Percentiles rank a stretch among this genome's conserved stretches.
These are phyloP conservation scores for Cephus sareptanus DNA, from an alignment of 2,888 invertebrate species.

Conservation along the genomic window DNA sequence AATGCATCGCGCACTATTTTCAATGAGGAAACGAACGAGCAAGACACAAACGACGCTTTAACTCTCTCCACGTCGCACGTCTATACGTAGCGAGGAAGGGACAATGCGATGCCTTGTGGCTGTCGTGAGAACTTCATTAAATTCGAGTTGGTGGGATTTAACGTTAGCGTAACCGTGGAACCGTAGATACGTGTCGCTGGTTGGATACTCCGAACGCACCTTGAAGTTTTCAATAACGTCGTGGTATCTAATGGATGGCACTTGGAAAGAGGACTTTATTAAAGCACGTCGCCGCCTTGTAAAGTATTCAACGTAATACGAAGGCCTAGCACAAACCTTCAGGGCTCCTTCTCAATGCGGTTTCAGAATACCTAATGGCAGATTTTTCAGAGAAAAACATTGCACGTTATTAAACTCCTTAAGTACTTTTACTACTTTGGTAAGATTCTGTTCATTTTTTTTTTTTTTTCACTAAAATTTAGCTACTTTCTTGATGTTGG, in stretches of 20 bases:
- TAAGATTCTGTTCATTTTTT: not conserved
- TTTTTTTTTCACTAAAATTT: not conserved
- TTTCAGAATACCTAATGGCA: not conserved
- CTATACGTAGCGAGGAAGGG: not conserved
- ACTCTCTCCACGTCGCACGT: not conserved
- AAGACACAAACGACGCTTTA: not conserved
- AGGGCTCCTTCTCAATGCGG: not conserved
- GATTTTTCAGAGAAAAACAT: not conserved
- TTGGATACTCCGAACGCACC: not conserved
- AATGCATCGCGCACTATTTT: not conserved
- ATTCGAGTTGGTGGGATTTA: not conserved
- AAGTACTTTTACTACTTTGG: not conserved
- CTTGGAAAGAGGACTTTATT: slow-evolving; percentile 3
- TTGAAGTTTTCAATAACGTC: not conserved
- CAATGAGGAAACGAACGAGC: not conserved
- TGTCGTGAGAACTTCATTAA: not conserved
- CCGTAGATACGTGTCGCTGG: not conserved
- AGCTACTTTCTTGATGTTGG: not conserved
- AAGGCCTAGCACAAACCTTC: not conserved
- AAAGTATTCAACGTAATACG: not conserved
- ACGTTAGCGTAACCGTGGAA: not conserved
- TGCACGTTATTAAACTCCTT: not conserved
- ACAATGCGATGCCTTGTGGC: not conserved
- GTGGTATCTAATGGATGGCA: slow-evolving; percentile 3
- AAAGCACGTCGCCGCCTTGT: not conserved